These are phyloP conservation scores for Ataeniobius toweri DNA, from an alignment of 2,797 vertebrate genomes.

Conservation along the genomic window DNA sequence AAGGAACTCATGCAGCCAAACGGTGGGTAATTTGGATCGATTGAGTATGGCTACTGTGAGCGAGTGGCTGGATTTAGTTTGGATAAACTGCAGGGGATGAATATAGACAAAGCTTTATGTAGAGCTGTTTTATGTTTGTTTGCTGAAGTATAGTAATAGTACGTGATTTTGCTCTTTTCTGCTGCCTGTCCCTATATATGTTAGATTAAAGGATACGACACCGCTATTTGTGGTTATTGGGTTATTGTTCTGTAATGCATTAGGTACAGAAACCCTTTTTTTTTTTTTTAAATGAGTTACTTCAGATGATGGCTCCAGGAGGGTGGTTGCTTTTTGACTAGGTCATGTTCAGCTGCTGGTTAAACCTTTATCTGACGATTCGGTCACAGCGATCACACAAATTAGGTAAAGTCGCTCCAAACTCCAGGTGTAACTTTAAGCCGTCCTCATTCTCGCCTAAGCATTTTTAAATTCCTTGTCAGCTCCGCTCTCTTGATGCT, in stretches of 20 bases:
- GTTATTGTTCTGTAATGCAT: background rate
- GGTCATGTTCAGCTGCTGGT: no score
- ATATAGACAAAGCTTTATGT: constrained; percentile 56
- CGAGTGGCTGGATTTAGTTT: constrained; percentile 44
- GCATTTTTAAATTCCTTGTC: constrained; percentile 41
- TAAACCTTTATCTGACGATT: no score
- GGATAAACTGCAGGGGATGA: constrained; percentile 55
- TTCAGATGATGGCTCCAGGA: no score
- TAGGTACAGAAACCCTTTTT: no score
- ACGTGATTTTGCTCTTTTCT: constrained; percentile 8
- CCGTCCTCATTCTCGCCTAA: constrained; percentile 48
- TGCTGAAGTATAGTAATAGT: constrained; percentile 10
- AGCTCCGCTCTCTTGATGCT: constrained; percentile 43
- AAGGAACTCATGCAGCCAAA: constrained; percentile 76
- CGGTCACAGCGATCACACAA: background rate
- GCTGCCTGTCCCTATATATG: background rate
- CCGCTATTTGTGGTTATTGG: background rate
- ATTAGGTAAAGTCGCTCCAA: background rate
- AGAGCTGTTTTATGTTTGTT: constrained; percentile 28
- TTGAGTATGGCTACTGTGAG: constrained; percentile 51
- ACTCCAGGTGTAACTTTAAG: constrained; percentile 32
- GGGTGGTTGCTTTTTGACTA: no score
- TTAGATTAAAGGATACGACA: background rate
- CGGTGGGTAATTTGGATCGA: constrained; percentile 76
- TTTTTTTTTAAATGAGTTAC: no score